Conservation (phyloP, 2,888 invertebrate genomes). For the Epinotia nisella region DNA sequence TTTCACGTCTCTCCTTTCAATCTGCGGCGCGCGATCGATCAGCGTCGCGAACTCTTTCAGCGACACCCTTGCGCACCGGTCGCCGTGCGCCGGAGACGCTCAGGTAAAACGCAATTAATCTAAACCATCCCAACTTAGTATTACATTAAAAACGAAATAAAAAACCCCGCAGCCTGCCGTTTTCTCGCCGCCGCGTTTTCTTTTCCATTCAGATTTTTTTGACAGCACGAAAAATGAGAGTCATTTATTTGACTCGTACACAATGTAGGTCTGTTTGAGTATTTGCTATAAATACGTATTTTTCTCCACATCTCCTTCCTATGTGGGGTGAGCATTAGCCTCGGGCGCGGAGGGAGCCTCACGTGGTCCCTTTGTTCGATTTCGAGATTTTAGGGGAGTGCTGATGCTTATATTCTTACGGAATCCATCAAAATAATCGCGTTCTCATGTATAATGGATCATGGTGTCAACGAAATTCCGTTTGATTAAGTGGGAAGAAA, state of each 20-base stretch:
- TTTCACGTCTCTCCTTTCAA: constrained; percentile 84
- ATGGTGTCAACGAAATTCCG: constrained; percentile 72
- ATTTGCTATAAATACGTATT: constrained; percentile 86
- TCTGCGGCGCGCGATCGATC: constrained; percentile 81
- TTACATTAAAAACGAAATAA: constrained; percentile 84
- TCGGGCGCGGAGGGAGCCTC: constrained; percentile 77
- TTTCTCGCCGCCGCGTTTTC: constrained; percentile 82
- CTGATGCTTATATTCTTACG: constrained; percentile 79
- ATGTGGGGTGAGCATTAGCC: constrained; percentile 82
- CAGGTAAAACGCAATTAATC: constrained; percentile 84
- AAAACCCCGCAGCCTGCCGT: constrained; percentile 77
- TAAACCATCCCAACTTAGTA: constrained; percentile 84
- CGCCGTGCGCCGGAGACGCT: constrained; percentile 47
- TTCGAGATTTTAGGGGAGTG: constrained; percentile 82
- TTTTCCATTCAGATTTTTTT: constrained; percentile 85
- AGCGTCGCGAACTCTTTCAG: constrained; percentile 84
- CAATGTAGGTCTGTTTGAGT: constrained; percentile 86
- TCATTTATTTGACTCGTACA: constrained; percentile 86
- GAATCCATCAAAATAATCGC: constrained; percentile 83
- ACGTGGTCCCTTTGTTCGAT: constrained; percentile 82
- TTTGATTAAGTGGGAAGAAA: constrained; percentile 68
- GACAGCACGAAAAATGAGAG: constrained; percentile 84
- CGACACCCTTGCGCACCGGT: constrained; percentile 77
- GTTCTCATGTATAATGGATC: constrained; percentile 79
- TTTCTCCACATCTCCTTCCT: constrained; percentile 83